These are phyloP conservation scores for Notarius lentiginosus DNA, from an alignment of 2,113 vertebrate genomes.

Conservation along the genomic window DNA sequence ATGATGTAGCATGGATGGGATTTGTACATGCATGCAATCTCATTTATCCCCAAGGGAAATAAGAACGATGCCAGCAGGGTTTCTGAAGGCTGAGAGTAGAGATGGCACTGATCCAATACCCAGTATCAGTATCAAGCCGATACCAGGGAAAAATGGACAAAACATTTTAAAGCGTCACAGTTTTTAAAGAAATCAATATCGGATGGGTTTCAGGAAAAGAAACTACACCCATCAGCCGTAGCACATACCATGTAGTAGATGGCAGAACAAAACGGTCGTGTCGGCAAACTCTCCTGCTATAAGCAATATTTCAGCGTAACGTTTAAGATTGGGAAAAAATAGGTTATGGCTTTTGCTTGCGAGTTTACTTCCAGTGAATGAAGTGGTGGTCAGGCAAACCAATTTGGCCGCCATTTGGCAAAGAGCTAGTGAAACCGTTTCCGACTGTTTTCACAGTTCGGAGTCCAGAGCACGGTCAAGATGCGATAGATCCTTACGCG, in stretches of 20 bases:
- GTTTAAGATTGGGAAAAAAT: too few relatives aligned
- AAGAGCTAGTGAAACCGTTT: too few relatives aligned
- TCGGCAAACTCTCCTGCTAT: neutral
- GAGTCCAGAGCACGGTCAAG: too few relatives aligned
- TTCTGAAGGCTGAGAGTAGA: neutral
- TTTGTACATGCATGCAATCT: neutral
- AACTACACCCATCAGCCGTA: neutral
- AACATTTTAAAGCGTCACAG: neutral
- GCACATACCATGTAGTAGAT: neutral
- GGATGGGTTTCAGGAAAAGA: too few relatives aligned
- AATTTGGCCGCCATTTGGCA: too few relatives aligned
- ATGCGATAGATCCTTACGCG: too few relatives aligned
- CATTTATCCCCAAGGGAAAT: neutral
- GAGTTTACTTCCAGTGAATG: too few relatives aligned
- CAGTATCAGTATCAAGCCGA: neutral
- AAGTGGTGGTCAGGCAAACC: too few relatives aligned
- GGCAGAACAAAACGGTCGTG: neutral
- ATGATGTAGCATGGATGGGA: neutral
- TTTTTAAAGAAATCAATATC: neutral
- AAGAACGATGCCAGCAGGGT: neutral
- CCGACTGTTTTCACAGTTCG: too few relatives aligned
- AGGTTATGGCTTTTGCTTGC: too few relatives aligned
- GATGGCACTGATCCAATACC: neutral
- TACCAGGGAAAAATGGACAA: neutral
- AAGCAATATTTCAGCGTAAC: neutral